Conservation (phyloP, 2,113 vertebrate species). For the Gadus chalcogrammus region DNA sequence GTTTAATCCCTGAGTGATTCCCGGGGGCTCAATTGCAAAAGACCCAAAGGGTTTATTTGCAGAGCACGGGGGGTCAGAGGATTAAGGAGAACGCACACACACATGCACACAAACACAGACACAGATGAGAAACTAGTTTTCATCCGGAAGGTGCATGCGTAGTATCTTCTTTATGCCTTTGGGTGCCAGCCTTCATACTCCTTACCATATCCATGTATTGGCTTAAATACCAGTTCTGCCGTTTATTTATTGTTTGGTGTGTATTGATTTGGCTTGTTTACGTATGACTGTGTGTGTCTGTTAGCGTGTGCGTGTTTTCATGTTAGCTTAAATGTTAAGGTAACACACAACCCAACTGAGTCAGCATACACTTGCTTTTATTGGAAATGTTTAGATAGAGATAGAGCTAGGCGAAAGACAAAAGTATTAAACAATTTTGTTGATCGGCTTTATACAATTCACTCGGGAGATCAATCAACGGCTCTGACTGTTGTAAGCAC, state of each 20-base stretch:
- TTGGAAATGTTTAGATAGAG: slow-evolving; percentile 25
- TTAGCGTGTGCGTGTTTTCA: background rate
- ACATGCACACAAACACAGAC: too few relatives aligned
- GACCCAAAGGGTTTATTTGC: slow-evolving; percentile 36
- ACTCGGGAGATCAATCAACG: too few relatives aligned
- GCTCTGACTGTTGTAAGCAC: too few relatives aligned
- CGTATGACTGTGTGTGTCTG: background rate
- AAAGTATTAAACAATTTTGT: background rate
- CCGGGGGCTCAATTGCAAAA: background rate
- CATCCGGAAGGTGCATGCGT: background rate
- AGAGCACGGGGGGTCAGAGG: slow-evolving; percentile 43
- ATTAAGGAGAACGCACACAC: background rate
- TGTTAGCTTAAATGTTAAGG: background rate
- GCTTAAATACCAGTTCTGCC: too few relatives aligned
- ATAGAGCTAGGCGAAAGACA: slow-evolving; percentile 14
- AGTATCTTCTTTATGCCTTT: background rate
- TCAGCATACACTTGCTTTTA: slow-evolving; percentile 47
- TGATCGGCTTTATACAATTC: background rate
- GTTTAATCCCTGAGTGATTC: slow-evolving; percentile 23
- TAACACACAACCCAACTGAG: background rate
- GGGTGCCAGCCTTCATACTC: too few relatives aligned
- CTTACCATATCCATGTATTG: too few relatives aligned
- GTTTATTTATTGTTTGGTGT: too few relatives aligned
- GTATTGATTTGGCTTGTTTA: too few relatives aligned
- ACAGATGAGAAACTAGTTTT: background rate